phyloP scores from a whole-genome alignment of 2,797 vertebrate genomes.

The Falco naumanni region DNA sequence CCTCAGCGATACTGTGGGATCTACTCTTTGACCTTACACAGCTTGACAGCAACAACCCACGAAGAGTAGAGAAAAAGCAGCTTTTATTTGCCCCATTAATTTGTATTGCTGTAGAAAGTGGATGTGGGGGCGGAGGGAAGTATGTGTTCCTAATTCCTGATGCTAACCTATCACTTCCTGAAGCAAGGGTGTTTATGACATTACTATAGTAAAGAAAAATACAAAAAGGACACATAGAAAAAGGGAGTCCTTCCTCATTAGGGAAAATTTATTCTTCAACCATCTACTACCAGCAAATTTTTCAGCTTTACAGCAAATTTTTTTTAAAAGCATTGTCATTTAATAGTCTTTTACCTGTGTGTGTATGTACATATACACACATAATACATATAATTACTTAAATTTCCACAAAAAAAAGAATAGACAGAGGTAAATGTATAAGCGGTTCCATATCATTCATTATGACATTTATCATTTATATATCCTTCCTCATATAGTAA shows the following conservation, averaged over 20 bases:
- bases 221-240: not conserved
- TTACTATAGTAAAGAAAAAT: not conserved
- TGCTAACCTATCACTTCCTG: not conserved
- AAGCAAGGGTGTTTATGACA: not conserved
- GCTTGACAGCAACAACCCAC: not conserved
- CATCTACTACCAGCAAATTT: not conserved
- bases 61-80: not conserved
- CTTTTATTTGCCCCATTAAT: not conserved
- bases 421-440: not conserved
- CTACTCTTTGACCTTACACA: not conserved
- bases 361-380: no score
- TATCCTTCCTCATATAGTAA: not conserved
- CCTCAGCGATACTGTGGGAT: not conserved
- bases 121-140: rapidly evolving
- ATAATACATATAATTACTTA: not conserved
- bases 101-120: not conserved
- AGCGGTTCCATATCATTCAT: not conserved
- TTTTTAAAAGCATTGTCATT: not conserved
- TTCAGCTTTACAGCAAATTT: not conserved
- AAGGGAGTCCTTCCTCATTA: not conserved
- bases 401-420: not conserved
- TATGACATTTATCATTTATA: not conserved
- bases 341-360: not conserved
- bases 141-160: not conserved
- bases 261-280: not conserved